Evolutionary conservation across 1,140 invertebrate genomes (phyloP).

Genomic region (Aplysia californica): DNA sequence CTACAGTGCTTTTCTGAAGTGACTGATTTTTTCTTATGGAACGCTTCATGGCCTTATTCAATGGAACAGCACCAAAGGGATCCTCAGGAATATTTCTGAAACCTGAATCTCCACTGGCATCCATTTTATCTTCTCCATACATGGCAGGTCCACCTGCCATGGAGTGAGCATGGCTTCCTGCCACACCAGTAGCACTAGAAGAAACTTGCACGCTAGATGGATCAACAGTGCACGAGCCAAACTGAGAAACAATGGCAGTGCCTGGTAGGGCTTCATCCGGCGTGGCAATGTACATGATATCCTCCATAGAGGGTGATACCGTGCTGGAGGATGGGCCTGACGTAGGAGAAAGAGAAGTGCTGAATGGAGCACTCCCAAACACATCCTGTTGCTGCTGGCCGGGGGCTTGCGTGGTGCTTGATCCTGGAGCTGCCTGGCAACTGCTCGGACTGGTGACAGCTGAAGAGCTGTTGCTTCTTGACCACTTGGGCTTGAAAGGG

Average conservation of each 20-base stretch:
- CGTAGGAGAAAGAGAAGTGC: constrained; percentile 42
- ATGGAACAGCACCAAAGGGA: constrained; percentile 75
- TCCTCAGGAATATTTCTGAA: constrained; percentile 62
- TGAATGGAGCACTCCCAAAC: constrained; percentile 81
- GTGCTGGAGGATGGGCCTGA: constrained; percentile 49
- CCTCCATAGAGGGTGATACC: constrained; percentile 35
- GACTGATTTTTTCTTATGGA: constrained; percentile 14
- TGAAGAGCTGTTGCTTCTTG: constrained; percentile 29
- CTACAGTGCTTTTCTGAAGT: too few relatives aligned
- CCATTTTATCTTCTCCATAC: too few relatives aligned
- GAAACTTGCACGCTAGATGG: too few relatives aligned
- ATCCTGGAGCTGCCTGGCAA: constrained; percentile 7
- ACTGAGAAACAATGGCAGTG: too few relatives aligned
- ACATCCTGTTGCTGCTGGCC: constrained; percentile 70
- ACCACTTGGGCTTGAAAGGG: constrained; percentile 43
- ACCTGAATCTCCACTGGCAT: too few relatives aligned
- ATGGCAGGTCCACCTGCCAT: too few relatives aligned
- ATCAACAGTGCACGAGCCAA: too few relatives aligned
- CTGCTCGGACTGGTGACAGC: constrained; percentile 21
- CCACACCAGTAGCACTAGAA: too few relatives aligned
- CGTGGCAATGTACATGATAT: constrained; percentile 34
- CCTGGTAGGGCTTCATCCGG: constrained; percentile 39
- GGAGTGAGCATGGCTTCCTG: too few relatives aligned
- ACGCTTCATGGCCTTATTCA: constrained; percentile 56
- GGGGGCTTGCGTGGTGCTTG: too few relatives aligned